Conservation (phyloP, 1,140 invertebrate species). For the Portunus trituberculatus region DNA sequence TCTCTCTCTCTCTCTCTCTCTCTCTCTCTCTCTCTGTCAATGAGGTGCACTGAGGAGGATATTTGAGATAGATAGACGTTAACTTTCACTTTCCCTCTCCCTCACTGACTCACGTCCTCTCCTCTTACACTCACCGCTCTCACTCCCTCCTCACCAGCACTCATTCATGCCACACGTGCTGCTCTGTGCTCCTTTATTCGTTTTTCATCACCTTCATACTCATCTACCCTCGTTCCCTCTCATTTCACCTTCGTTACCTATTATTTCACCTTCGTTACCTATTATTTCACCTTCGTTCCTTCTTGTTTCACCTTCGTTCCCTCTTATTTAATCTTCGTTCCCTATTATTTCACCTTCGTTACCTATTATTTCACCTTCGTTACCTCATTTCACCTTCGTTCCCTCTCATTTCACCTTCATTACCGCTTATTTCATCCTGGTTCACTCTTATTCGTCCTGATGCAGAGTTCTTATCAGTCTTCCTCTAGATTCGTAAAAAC, state of each 20-base stretch:
- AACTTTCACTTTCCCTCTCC: not conserved
- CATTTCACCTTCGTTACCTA: not conserved
- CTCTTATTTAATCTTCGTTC: not conserved
- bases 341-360: not conserved
- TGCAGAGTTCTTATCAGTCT: too few relatives aligned
- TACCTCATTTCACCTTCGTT: not conserved
- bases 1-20: constrained; percentile 46
- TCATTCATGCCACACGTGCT: not conserved
- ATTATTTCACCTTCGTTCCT: not conserved
- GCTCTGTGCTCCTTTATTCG: not conserved
- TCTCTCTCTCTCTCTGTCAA: constrained; percentile 17
- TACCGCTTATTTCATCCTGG: not conserved
- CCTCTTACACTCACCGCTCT: not conserved
- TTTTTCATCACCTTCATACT: not conserved
- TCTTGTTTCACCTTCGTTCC: not conserved
- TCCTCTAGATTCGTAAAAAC: too few relatives aligned
- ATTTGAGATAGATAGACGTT: not conserved
- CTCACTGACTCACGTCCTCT: not conserved
- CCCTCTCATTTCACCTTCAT: not conserved
- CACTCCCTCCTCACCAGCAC: not conserved
- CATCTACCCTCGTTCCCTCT: not conserved
- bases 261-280: not conserved
- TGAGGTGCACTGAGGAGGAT: not conserved
- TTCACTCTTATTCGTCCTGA: too few relatives aligned
- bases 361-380: not conserved